Conservation (phyloP, 2,888 invertebrate species). For the Epinotia brunnichana region DNA sequence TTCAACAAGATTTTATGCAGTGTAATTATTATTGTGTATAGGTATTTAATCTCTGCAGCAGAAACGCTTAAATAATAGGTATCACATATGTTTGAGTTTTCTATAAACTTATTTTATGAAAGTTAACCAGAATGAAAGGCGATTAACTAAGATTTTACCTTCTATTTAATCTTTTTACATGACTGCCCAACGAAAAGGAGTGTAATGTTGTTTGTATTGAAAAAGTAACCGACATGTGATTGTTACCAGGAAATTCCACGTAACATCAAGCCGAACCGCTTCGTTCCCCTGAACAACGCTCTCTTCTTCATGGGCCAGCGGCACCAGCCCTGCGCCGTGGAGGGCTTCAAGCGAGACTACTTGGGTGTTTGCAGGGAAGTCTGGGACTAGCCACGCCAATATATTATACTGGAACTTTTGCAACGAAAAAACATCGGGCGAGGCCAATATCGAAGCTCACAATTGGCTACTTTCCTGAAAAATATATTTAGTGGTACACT, state of each 20-base stretch:
- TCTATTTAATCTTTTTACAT: not conserved
- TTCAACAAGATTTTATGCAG: no score
- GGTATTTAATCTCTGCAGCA: no score
- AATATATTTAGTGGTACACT: no score
- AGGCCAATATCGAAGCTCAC: not conserved
- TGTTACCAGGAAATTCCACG: constrained; percentile 23
- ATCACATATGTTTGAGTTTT: no score
- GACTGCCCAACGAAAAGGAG: no score
- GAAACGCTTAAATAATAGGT: no score
- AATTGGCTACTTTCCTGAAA: no score
- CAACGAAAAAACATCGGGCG: not conserved
- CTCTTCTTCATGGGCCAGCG: constrained; percentile 60
- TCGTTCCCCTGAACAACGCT: constrained; percentile 68
- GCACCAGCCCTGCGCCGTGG: constrained; percentile 61
- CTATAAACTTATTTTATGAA: no score
- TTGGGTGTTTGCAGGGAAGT: constrained; percentile 75
- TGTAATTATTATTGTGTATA: no score
- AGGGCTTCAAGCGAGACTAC: constrained; percentile 69
- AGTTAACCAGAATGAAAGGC: no score
- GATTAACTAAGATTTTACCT: not conserved
- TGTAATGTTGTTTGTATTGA: no score
- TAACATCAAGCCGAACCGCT: constrained; percentile 56
- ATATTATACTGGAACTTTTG: not conserved
- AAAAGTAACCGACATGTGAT: not conserved
- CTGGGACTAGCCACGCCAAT: constrained; percentile 60